Evolutionary conservation across 2,113 vertebrate genomes (phyloP).

Genomic region (Eonycteris spelaea): DNA sequence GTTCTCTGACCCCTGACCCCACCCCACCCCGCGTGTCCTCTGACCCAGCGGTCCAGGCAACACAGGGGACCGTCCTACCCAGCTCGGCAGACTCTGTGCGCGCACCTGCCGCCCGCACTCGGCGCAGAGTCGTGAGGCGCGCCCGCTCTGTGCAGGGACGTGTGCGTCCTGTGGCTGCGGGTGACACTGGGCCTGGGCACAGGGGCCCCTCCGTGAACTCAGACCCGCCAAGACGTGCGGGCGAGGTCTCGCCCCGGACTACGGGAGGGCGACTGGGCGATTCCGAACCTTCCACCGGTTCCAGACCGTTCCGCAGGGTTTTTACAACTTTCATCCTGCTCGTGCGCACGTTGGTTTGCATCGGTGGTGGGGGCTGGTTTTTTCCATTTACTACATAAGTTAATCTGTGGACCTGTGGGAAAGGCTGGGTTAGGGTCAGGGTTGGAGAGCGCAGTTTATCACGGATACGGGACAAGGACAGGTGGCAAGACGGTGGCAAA

Average conservation of each 20-base stretch:
- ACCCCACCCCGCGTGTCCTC: not conserved
- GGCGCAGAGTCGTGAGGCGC: not conserved
- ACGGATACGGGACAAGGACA: not conserved
- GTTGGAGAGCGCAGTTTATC: not conserved
- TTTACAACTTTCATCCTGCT: not conserved
- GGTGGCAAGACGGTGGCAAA: not conserved
- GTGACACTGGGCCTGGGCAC: too few relatives aligned
- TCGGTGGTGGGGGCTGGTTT: not conserved
- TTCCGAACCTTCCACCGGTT: not conserved
- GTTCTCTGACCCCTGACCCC: constrained; percentile 26
- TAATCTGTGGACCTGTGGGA: not conserved
- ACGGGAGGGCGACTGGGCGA: not conserved
- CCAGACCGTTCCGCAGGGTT: not conserved
- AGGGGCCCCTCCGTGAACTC: not conserved
- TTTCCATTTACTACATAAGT: not conserved
- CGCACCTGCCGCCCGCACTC: not conserved
- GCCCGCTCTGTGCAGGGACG: not conserved
- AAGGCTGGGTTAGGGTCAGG: not conserved
- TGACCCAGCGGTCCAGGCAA: too few relatives aligned
- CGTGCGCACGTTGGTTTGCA: not conserved
- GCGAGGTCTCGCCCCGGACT: not conserved
- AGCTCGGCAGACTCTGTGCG: too few relatives aligned
- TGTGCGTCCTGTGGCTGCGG: too few relatives aligned
- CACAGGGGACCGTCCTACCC: too few relatives aligned
- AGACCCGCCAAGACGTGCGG: not conserved